A percentile compares a stretch with the other conserved stretches of the same genome.
Conservation (phyloP, 92 coral and sea anemone species). For the Umimayanthus chanpuru region DNA sequence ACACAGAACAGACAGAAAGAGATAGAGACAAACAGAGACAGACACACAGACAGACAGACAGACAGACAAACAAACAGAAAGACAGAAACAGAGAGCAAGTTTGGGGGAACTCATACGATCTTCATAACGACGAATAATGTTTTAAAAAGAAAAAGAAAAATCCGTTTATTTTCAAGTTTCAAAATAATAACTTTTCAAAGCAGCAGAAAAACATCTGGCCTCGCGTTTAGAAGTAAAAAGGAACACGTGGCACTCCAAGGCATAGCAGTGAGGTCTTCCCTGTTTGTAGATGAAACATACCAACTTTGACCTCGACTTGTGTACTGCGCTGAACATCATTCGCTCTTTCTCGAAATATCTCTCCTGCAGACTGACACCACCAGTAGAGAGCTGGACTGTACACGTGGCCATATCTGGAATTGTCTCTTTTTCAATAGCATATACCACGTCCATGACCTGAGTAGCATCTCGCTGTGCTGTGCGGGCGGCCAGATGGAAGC, state of each 20-base stretch:
- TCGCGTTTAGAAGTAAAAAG: not conserved
- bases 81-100: too few species aligned
- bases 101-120: too few species aligned
- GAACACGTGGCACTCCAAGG: slow-evolving; percentile 7
- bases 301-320: not conserved
- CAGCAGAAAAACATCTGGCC: not conserved
- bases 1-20: too few species aligned
- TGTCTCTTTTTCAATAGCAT: not conserved
- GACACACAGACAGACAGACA: too few species aligned
- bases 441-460: not conserved
- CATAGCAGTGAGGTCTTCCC: not conserved
- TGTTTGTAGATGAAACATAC: not conserved
- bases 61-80: too few species aligned
- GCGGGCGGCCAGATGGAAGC: slow-evolving; percentile 10
- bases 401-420: not conserved
- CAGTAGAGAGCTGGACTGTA: not conserved
- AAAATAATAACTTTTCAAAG: not conserved
- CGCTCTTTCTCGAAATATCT: not conserved
- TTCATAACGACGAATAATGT: too few species aligned
- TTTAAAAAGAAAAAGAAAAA: too few species aligned
- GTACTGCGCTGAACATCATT: not conserved
- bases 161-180: too few species aligned
- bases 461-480: not conserved
- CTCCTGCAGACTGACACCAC: not conserved
- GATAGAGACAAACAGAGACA: too few species aligned